Evolutionary conservation across 2,888 invertebrate species (phyloP), one percentile per base, ranked within the genome.

Genomic region (Argyra leucocephala): DNA sequence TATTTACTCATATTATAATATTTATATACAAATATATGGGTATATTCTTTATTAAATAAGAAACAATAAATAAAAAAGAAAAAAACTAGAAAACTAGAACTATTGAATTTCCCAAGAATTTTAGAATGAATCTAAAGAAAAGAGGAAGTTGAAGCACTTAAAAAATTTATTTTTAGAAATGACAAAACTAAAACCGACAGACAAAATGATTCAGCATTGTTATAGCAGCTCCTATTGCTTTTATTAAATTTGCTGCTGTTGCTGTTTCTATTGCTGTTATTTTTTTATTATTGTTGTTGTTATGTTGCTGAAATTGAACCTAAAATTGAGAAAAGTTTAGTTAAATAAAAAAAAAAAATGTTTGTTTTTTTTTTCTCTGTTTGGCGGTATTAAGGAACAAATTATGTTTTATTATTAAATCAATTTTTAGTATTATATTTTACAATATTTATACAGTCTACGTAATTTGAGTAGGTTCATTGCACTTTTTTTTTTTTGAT

Each of bases 81-180:
- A 31, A 31, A 5, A 31, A 7, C 10, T 31, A 48, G 15, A 48
- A 31, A 48, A 48, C 15, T 48, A 18, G 48, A 48, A 48, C 5
- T 48, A 48, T 48, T 48, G 48, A 18, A 48, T 48, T 48, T 48
- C 48, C 48, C 18, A 48, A 48, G 48, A 48, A 48, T 12, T 3
- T 37, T 3, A 26, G 26, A 26, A 48, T 48, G 48, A 48, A 48
- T 48, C 48, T 48, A 48, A 48, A 48, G 15, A 48, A 48, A 18
- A 18, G 48, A 48, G 48, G 48, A 48, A 48, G 48, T 48, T 48
- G 18, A 48, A 48, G 48, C 18, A 48, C 48, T 48, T 48, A 48
- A 48, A 48, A 48, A 37, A 37, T 37, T 37, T 37, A 48, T 48
- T 48, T 48, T 48, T 48, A 48, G 48, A 48, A 18, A 48, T 48